These are phyloP conservation scores for Sympetrum striolatum DNA, from an alignment of 2,888 invertebrate genomes.

Conservation along the genomic window DNA sequence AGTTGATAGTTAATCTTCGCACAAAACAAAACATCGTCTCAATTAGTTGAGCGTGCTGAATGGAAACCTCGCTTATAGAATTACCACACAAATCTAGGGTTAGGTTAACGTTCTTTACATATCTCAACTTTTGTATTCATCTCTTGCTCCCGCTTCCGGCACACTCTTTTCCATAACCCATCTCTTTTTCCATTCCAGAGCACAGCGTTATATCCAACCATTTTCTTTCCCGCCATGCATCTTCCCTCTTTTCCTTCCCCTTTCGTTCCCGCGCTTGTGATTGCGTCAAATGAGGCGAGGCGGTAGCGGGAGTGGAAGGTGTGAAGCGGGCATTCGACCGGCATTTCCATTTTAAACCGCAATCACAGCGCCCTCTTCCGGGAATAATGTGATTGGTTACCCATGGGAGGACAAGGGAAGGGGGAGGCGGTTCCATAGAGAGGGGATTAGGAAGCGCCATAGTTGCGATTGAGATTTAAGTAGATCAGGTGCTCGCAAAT, in stretches of 20 bases:
- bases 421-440: not conserved
- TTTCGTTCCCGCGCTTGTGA: not conserved
- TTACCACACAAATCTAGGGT: too few species aligned
- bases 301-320: constrained; percentile 10
- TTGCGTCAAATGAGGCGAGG: constrained; percentile 26
- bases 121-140: too few species aligned
- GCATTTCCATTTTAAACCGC: constrained; percentile 44
- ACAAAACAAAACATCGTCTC: too few species aligned
- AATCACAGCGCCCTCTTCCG: constrained; percentile 30
- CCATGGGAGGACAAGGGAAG: not conserved
- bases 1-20: too few species aligned
- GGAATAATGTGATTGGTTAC: constrained; percentile 21
- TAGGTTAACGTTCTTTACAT: too few species aligned
- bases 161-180: too few species aligned
- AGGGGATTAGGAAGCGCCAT: not conserved
- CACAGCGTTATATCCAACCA: not conserved
- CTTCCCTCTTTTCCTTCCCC: not conserved
- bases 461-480: not conserved
- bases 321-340: constrained; percentile 35
- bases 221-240: not conserved
- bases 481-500: not conserved
- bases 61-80: too few species aligned
- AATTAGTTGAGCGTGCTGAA: too few species aligned
- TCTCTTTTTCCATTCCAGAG: too few species aligned
- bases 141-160: too few species aligned